Evolutionary conservation across 2,113 vertebrate species (phyloP).

Genomic region (Zosterops hypoxanthus): DNA sequence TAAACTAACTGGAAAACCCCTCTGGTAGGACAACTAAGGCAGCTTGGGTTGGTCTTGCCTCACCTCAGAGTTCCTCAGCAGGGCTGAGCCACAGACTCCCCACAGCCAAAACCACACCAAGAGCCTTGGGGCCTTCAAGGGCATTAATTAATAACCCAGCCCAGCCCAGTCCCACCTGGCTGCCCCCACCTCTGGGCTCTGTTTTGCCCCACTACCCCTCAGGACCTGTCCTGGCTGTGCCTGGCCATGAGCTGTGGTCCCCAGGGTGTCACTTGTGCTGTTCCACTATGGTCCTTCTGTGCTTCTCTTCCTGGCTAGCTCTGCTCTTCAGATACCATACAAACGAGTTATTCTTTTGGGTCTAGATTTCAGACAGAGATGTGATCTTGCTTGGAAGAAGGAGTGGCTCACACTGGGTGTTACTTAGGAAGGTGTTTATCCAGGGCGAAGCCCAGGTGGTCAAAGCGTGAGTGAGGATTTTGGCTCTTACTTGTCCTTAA

Average conservation of each 20-base stretch:
- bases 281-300: not conserved
- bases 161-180: not conserved
- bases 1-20: accelerated
- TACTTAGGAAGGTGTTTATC: no score
- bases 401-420: no score
- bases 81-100: accelerated
- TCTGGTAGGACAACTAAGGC: accelerated
- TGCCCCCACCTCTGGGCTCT: not conserved
- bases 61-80: no score
- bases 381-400: no score
- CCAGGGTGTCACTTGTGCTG: not conserved
- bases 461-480: no score
- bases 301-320: no score
- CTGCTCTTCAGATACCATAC: no score
- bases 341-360: no score
- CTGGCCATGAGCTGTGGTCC: no score
- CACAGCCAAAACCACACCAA: accelerated
- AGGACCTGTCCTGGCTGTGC: not conserved
- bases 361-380: no score
- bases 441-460: no score
- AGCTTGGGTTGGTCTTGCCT: accelerated
- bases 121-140: accelerated
- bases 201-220: accelerated
- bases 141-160: not conserved
- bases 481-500: no score